Conservation (phyloP, 2,113 vertebrate genomes). For the Misgurnus anguillicaudatus region DNA sequence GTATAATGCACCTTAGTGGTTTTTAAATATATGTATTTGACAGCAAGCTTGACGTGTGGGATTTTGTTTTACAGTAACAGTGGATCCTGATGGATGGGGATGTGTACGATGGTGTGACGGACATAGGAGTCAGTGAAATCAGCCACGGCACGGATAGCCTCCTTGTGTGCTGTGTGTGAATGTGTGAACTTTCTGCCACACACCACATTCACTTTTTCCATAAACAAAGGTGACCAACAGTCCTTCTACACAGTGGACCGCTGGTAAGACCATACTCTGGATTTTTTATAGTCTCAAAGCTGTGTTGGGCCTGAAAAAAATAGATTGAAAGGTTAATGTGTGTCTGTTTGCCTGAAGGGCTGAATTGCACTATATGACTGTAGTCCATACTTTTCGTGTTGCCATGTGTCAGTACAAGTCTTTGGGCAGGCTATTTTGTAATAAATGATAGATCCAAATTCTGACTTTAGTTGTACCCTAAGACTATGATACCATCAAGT, state of each 20-base stretch:
- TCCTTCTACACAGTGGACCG: neutral
- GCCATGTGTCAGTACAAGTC: neutral
- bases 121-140: constrained; percentile 12
- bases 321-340: neutral
- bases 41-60: neutral
- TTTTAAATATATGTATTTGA: too few species aligned
- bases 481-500: too few species aligned
- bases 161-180: constrained; percentile 26
- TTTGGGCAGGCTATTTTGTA: too few species aligned
- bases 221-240: constrained; percentile 31
- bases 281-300: neutral
- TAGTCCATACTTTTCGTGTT: neutral
- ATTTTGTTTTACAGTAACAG: constrained; percentile 5
- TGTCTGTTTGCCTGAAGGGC: neutral
- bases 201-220: constrained; percentile 12
- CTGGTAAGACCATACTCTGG: constrained; percentile 25
- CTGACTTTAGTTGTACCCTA: too few species aligned
- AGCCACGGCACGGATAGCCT: constrained; percentile 32
- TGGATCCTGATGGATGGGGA: constrained; percentile 26
- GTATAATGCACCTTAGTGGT: too few species aligned
- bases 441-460: too few species aligned
- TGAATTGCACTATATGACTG: neutral
- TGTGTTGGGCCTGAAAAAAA: neutral
- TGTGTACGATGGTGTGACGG: constrained; percentile 16
- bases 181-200: constrained; percentile 21